Evolutionary conservation across 2,113 vertebrate species (phyloP).

Genomic region (Lichenostomus cassidix): DNA sequence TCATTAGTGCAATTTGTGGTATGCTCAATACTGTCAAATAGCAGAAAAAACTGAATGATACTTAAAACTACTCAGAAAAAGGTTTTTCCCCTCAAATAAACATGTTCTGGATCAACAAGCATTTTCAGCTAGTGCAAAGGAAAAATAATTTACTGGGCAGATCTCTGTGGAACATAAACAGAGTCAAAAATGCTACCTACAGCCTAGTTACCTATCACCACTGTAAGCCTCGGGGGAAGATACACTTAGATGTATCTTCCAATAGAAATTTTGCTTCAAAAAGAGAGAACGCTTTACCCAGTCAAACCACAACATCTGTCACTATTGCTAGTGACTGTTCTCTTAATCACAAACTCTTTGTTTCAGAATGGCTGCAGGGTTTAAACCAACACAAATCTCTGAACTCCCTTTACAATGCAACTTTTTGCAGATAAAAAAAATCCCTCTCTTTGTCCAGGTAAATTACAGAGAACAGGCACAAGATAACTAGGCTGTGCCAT

Average conservation of each 20-base stretch:
- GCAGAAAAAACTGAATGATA: not conserved
- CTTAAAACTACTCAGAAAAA: not conserved
- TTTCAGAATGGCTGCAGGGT: conserved; percentile 52
- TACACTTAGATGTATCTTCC: conserved; percentile 48
- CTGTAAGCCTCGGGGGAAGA: conserved; percentile 43
- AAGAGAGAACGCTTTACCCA: conserved; percentile 6
- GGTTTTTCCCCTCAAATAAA: conserved; percentile 20
- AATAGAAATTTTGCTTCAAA: conserved; percentile 69
- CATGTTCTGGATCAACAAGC: not conserved
- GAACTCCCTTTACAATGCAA: not conserved
- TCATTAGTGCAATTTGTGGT: not conserved
- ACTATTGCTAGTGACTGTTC: conserved; percentile 51
- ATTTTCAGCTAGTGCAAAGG: conserved; percentile 13
- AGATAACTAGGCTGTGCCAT: not conserved
- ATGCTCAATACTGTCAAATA: not conserved
- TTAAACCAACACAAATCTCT: conserved; percentile 27
- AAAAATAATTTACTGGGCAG: conserved; percentile 34
- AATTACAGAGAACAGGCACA: not conserved
- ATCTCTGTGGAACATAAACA: conserved; percentile 40
- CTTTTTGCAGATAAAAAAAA: not conserved
- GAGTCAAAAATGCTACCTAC: conserved; percentile 33
- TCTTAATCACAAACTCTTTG: conserved; percentile 63
- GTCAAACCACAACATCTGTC: conserved; percentile 56
- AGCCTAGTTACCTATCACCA: conserved; percentile 19
- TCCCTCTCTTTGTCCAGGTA: not conserved